phyloP scores from a whole-genome alignment of 1,140 invertebrate species.

The Rhopalosiphum maidis region DNA sequence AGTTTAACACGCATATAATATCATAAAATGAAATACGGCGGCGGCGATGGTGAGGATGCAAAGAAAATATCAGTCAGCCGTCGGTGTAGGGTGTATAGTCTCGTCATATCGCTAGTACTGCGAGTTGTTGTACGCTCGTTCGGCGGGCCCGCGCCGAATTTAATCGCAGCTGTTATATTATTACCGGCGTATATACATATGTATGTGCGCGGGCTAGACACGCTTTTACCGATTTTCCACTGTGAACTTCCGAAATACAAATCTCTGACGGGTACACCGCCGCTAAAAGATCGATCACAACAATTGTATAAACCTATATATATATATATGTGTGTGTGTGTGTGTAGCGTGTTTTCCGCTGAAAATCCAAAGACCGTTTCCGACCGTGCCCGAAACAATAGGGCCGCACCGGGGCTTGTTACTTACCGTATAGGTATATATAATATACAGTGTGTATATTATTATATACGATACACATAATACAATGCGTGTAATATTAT shows the following conservation, averaged over 20 bases:
- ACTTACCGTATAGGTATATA: background rate
- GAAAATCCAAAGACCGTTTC: slow-evolving; percentile 18
- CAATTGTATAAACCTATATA: background rate
- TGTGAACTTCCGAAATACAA: background rate
- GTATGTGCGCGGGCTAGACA: background rate
- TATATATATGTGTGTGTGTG: no score
- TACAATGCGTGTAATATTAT: slow-evolving; percentile 4
- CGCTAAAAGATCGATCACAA: slow-evolving; percentile 25
- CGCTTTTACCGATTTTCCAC: background rate
- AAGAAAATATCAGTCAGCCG: slow-evolving; percentile 26
- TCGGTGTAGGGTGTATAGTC: background rate
- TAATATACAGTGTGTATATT: background rate
- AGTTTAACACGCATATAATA: slow-evolving; percentile 1
- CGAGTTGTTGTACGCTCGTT: background rate
- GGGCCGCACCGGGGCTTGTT: background rate
- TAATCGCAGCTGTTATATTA: slow-evolving; percentile 12
- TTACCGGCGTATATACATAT: background rate
- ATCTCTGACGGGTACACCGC: background rate
- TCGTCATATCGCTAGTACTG: background rate
- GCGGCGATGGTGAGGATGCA: background rate
- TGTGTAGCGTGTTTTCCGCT: background rate
- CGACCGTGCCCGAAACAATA: slow-evolving; percentile 12
- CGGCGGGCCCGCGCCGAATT: background rate
- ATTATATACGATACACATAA: background rate
- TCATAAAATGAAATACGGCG: background rate